Conservation (phyloP, 2,113 vertebrate genomes). For the Cyprinodon variegatus region DNA sequence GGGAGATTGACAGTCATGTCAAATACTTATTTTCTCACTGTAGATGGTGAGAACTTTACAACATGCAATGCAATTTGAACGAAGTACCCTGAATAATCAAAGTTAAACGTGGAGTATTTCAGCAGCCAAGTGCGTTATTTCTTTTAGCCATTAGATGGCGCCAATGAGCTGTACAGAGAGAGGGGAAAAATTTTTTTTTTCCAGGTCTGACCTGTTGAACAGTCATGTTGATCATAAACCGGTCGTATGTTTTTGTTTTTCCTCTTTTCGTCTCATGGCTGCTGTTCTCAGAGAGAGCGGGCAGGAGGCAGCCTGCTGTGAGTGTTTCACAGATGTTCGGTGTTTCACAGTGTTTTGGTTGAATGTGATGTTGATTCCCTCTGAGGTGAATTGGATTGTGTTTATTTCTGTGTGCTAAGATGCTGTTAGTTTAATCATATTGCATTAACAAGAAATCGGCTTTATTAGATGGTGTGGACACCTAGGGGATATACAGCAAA, state of each 20-base stretch:
- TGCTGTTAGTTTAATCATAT: too few relatives aligned
- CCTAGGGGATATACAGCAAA: too few relatives aligned
- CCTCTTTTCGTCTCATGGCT: conserved; percentile 48
- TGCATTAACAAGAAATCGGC: too few relatives aligned
- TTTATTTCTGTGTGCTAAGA: conserved; percentile 25
- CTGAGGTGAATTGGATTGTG: conserved; percentile 42
- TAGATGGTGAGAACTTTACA: too few relatives aligned
- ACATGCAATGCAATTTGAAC: too few relatives aligned
- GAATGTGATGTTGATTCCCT: conserved; percentile 36
- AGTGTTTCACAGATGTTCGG: conserved; percentile 19
- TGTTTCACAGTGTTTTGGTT: conserved; percentile 26
- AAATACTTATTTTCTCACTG: too few relatives aligned
- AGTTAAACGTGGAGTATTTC: too few relatives aligned
- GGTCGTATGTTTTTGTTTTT: conserved; percentile 70
- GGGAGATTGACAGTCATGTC: too few relatives aligned
- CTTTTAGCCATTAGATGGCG: conserved; percentile 55
- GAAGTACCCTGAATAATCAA: too few relatives aligned
- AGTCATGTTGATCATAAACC: conserved; percentile 71
- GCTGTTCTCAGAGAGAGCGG: conserved; percentile 49
- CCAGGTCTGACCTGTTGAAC: conserved; percentile 71
- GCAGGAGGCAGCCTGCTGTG: conserved; percentile 30
- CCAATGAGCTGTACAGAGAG: conserved; percentile 1
- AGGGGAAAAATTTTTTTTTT: background rate
- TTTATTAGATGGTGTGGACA: too few relatives aligned
- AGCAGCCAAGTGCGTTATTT: too few relatives aligned